Conservation (phyloP, 2,888 invertebrate genomes). For the Sacculina carcini region DNA sequence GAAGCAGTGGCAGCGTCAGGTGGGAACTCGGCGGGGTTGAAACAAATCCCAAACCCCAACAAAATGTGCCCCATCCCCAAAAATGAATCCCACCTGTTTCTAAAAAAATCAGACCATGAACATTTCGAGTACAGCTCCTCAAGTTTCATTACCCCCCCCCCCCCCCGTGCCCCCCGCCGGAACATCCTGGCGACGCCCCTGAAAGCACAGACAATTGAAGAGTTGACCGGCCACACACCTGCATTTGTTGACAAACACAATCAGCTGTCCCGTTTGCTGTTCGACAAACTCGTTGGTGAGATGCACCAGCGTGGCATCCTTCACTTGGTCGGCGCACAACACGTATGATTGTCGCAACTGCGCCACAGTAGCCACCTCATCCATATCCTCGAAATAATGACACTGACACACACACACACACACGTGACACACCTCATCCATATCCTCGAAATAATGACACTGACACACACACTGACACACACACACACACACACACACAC, state of each 20-base stretch:
- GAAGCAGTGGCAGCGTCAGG: too few relatives aligned
- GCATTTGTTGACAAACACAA: conserved; percentile 89
- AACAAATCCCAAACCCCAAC: too few relatives aligned
- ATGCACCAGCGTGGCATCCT: conserved; percentile 74
- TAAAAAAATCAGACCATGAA: too few relatives aligned
- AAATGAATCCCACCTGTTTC: too few relatives aligned
- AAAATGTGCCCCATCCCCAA: too few relatives aligned
- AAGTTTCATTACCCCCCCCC: too few relatives aligned
- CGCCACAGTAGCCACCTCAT: conserved; percentile 52
- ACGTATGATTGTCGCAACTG: conserved; percentile 74
- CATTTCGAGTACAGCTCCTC: too few relatives aligned
- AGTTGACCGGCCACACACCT: conserved; percentile 51
- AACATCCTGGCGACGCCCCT: too few relatives aligned
- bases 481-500: not conserved
- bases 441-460: too few relatives aligned
- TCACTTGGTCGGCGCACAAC: conserved; percentile 64
- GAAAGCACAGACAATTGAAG: too few relatives aligned
- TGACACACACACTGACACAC: not conserved
- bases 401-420: not conserved
- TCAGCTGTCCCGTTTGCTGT: conserved; percentile 50
- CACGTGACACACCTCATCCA: not conserved
- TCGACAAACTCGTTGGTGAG: conserved; percentile 45
- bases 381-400: conserved; percentile 14
- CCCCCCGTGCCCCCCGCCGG: too few relatives aligned
- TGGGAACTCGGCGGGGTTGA: too few relatives aligned